Conservation (phyloP, 2,888 invertebrate species). For the Caenorhabditis afra region DNA sequence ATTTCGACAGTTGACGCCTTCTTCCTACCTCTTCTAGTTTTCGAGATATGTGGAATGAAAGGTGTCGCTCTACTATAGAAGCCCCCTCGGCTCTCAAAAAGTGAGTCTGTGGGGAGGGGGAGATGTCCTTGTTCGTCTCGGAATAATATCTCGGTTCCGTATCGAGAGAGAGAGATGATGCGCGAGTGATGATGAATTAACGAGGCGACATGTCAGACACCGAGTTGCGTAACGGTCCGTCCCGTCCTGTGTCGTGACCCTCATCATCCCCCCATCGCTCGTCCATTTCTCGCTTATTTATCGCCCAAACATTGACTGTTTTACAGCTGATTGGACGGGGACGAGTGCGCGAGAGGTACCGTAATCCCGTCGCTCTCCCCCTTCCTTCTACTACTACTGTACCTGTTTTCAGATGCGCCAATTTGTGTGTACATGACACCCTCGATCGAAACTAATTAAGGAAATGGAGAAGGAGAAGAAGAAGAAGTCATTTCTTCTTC, state of each 20-base stretch:
- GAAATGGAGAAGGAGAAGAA: constrained; percentile 12
- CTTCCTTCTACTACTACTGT: too few species aligned
- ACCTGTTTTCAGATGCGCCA: constrained; percentile 33
- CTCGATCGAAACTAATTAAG: constrained; percentile 54
- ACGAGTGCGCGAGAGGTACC: not conserved
- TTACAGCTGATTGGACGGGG: not conserved
- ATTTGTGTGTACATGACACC: constrained; percentile 51
- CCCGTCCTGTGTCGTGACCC: too few species aligned
- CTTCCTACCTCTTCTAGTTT: too few species aligned
- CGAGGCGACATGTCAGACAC: constrained; percentile 25
- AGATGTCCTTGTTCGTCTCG: too few species aligned
- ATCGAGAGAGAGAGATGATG: not conserved
- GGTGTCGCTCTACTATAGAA: too few species aligned
- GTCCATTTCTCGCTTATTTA: constrained; percentile 24
- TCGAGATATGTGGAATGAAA: too few species aligned
- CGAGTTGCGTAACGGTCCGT: constrained; percentile 32
- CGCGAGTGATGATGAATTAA: constrained; percentile 41
- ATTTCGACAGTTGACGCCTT: too few species aligned
- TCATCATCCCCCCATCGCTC: not conserved
- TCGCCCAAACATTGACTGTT: constrained; percentile 47
- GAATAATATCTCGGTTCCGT: constrained; percentile 2
- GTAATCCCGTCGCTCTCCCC: not conserved
- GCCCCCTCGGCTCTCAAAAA: too few species aligned
- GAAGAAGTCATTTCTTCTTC: constrained; percentile 22
- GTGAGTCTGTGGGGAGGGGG: too few species aligned